These are phyloP conservation scores for Tricholaema leucomelas DNA, from an alignment of 2,113 vertebrate species.

Conservation along the genomic window DNA sequence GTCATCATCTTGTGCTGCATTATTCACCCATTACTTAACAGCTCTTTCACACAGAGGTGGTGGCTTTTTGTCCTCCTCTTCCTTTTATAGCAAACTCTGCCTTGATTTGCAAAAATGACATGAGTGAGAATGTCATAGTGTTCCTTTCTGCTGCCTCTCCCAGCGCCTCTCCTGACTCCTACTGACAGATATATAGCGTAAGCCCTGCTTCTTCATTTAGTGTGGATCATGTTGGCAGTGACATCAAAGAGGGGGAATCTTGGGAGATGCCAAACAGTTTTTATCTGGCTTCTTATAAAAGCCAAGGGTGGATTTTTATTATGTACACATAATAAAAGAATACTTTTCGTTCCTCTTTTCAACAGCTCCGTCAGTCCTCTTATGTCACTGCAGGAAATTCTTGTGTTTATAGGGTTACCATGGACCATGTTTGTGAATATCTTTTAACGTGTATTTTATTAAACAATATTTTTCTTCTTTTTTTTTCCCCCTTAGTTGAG, in stretches of 20 bases:
- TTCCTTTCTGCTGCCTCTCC: slow-evolving; percentile 35
- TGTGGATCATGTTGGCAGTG: slow-evolving; percentile 47
- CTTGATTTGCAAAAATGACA: slow-evolving; percentile 26
- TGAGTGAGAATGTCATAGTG: slow-evolving; percentile 17
- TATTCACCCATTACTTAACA: slow-evolving; percentile 2
- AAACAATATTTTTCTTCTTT: background rate
- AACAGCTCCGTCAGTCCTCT: background rate
- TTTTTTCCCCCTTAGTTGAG: background rate
- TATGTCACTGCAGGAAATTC: background rate
- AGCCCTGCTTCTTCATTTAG: slow-evolving; percentile 44
- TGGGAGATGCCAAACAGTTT: slow-evolving; percentile 40
- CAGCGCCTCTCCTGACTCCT: background rate
- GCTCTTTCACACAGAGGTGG: background rate
- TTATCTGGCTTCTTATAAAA: slow-evolving; percentile 42
- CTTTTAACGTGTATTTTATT: background rate
- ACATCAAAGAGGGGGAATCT: slow-evolving; percentile 48
- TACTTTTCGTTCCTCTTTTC: background rate
- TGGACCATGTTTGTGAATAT: background rate
- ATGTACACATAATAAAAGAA: background rate
- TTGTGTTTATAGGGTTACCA: background rate
- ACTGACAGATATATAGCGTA: slow-evolving; percentile 36
- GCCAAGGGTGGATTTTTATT: background rate
- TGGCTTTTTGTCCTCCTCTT: background rate
- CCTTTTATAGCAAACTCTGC: background rate
- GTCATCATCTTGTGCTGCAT: background rate